Percentiles rank a stretch among this genome's conserved stretches.
Conservation (phyloP, 1,140 invertebrate genomes). For the Drosophila rhopaloa region DNA sequence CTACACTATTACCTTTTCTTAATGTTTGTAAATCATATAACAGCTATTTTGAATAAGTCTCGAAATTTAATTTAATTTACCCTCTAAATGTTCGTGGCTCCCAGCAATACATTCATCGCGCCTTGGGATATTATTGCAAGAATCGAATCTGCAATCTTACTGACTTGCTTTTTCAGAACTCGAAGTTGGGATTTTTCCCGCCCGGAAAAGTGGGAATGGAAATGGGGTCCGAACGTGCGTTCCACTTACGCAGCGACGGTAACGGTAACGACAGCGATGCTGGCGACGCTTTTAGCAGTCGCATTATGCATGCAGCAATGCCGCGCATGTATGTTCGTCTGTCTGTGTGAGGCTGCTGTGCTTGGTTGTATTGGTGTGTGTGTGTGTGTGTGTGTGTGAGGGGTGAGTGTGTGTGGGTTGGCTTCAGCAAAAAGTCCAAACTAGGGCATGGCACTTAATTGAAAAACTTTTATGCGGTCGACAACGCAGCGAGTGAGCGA, state of each 20-base stretch:
- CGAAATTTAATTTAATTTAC: too few relatives aligned
- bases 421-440: conserved; percentile 63
- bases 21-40: too few relatives aligned
- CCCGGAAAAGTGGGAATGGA: background rate
- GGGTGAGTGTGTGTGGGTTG: conserved; percentile 8
- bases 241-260: conserved; percentile 39
- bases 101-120: background rate
- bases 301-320: conserved; percentile 61
- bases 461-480: conserved; percentile 77
- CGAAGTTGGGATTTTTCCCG: background rate
- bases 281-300: conserved; percentile 58
- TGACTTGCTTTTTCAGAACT: background rate
- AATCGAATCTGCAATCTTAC: conserved; percentile 2
- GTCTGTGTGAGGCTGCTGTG: conserved; percentile 8
- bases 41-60: too few relatives aligned
- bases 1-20: too few relatives aligned
- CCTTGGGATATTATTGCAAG: background rate
- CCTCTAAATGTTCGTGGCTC: too few relatives aligned
- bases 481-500: conserved; percentile 54
- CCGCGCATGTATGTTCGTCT: conserved; percentile 20
- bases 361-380: conserved; percentile 11
- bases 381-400: background rate
- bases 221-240: conserved; percentile 29
- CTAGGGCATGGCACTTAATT: conserved; percentile 76
- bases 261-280: conserved; percentile 25